Conservation (phyloP, 2,113 vertebrate genomes). For the Phrynosoma platyrhinos region DNA sequence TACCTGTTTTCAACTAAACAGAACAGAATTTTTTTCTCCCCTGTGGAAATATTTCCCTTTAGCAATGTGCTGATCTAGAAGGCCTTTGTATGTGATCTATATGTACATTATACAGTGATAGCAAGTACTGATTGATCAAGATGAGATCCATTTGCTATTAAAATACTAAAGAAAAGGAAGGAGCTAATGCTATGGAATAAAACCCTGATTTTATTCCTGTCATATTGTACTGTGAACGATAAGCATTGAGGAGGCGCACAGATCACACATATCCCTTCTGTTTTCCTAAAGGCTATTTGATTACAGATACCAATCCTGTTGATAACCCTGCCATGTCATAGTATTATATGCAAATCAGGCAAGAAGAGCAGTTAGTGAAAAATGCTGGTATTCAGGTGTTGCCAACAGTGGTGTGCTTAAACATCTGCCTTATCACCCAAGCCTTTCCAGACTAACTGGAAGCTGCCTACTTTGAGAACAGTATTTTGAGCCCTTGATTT, state of each 20-base stretch:
- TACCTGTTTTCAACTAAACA: conserved; percentile 9
- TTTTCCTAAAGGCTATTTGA: too few relatives aligned
- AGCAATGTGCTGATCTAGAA: background rate
- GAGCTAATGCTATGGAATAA: background rate
- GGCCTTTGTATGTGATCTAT: background rate
- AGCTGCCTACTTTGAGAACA: too few relatives aligned
- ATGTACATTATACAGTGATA: background rate
- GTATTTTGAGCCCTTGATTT: too few relatives aligned
- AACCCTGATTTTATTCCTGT: background rate
- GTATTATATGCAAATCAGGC: too few relatives aligned
- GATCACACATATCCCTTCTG: too few relatives aligned
- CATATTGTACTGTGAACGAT: background rate
- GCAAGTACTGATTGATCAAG: background rate
- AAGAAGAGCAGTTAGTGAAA: too few relatives aligned
- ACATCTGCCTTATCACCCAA: too few relatives aligned
- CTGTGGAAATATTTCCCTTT: background rate
- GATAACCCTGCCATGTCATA: too few relatives aligned
- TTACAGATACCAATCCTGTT: too few relatives aligned
- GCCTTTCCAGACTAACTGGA: too few relatives aligned
- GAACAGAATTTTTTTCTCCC: background rate
- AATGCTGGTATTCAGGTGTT: too few relatives aligned
- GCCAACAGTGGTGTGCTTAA: too few relatives aligned
- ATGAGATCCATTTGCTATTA: background rate
- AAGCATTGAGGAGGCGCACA: background rate
- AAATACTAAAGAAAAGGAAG: background rate